phyloP scores from a whole-genome alignment of 1,140 invertebrate species.

The Drosophila truncata region DNA sequence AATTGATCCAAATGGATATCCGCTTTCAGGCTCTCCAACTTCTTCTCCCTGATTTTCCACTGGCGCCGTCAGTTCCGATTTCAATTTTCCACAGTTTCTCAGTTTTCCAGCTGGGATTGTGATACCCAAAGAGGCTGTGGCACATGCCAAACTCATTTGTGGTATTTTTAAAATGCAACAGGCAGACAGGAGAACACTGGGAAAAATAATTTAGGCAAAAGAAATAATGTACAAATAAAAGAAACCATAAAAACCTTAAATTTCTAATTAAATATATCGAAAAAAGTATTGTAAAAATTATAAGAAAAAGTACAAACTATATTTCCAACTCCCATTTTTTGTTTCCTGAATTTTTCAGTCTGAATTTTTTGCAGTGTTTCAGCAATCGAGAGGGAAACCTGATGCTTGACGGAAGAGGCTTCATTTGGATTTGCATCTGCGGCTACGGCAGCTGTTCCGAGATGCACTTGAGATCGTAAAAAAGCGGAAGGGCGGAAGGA shows the following conservation, averaged over 20 bases:
- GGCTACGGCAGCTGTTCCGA: slow-evolving; percentile 23
- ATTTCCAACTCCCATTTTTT: background rate
- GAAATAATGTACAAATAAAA: background rate
- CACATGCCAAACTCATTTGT: slow-evolving; percentile 80
- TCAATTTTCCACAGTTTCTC: background rate
- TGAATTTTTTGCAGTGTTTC: background rate
- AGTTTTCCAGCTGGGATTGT: slow-evolving; percentile 24
- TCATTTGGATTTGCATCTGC: background rate
- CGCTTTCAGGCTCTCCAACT: slow-evolving; percentile 5
- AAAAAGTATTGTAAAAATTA: no score
- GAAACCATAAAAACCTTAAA: no score
- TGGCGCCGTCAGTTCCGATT: slow-evolving; percentile 19
- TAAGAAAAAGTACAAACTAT: no score
- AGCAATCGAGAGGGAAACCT: background rate
- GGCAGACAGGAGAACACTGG: background rate
- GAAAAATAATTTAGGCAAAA: background rate
- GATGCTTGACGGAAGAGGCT: slow-evolving; percentile 26
- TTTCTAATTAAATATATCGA: no score
- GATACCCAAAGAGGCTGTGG: slow-evolving; percentile 38
- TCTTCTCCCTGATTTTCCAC: background rate
- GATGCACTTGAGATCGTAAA: slow-evolving; percentile 47
- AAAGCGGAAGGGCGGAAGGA: slow-evolving; percentile 67
- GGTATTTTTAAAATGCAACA: slow-evolving; percentile 68
- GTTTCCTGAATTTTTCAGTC: background rate
- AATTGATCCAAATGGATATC: background rate